phyloP scores from a whole-genome alignment of 1,140 invertebrate genomes.

The Sesamia nonagrioides region DNA sequence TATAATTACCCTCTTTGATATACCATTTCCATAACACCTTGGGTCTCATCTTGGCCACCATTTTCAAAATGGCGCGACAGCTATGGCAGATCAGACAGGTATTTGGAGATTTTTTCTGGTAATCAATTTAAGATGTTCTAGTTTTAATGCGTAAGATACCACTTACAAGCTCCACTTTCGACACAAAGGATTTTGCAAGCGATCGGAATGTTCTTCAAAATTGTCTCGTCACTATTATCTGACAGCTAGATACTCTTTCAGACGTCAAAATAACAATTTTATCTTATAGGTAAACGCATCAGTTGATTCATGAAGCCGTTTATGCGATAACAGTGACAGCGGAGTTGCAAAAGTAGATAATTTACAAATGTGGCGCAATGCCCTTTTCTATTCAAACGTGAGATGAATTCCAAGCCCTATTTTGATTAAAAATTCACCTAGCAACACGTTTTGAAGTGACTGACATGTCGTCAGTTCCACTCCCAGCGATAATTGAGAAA shows the following conservation, averaged over 20 bases:
- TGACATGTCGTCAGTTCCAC: no score
- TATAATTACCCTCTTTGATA: no score
- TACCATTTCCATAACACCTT: no score
- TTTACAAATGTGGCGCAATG: slow-evolving; percentile 18
- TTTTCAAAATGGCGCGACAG: no score
- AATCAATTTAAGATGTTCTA: no score
- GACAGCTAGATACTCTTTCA: slow-evolving; percentile 20
- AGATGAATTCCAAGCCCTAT: slow-evolving; percentile 31
- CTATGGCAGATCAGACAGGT: no score
- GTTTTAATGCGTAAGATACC: no score
- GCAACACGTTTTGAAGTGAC: background rate
- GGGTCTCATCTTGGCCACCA: no score
- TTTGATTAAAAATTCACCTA: slow-evolving; percentile 23
- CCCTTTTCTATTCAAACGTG: slow-evolving; percentile 45
- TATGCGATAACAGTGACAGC: slow-evolving; percentile 6
- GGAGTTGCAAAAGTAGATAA: slow-evolving; percentile 33
- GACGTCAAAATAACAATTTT: slow-evolving; percentile 18
- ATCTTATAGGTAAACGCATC: slow-evolving; percentile 16
- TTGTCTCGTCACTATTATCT: background rate
- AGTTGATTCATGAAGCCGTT: background rate
- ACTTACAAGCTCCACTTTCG: background rate
- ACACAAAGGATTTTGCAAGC: background rate
- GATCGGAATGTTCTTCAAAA: background rate
- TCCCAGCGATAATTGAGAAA: no score
- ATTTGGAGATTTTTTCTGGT: no score